A percentile compares a stretch with the other conserved stretches of the same genome.
phyloP scores from a whole-genome alignment of 2,113 vertebrate species.

The Odocoileus hemionus region DNA sequence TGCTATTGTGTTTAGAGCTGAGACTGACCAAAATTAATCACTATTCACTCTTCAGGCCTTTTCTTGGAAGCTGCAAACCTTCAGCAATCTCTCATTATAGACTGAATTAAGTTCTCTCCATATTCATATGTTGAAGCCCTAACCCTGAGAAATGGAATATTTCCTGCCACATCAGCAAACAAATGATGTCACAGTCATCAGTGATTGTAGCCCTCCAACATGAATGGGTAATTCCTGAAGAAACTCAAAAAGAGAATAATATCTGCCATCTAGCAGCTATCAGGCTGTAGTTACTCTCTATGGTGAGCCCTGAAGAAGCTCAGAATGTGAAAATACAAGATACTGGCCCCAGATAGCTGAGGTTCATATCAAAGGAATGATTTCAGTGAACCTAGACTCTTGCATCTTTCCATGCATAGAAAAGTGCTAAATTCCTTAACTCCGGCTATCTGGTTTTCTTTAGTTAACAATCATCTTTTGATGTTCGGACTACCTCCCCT shows the following conservation, averaged over 20 bases:
- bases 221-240: background rate
- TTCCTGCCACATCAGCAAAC: background rate
- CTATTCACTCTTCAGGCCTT: background rate
- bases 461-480: background rate
- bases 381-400: background rate
- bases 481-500: background rate
- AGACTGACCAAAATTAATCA: background rate
- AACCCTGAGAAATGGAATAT: background rate
- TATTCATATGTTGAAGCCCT: background rate
- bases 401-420: background rate
- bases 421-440: background rate
- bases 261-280: background rate
- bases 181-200: background rate
- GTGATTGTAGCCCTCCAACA: background rate
- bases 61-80: background rate
- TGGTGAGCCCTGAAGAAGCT: background rate
- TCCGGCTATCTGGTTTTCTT: background rate
- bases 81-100: background rate
- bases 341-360: background rate
- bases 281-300: background rate
- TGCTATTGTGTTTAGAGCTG: background rate
- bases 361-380: background rate
- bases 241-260: background rate
- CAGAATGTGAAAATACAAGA: background rate
- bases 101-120: background rate